Evolutionary conservation across 2,888 invertebrate species (phyloP), one percentile per base, ranked within the genome.

Genomic region (Apamea monoglypha): DNA sequence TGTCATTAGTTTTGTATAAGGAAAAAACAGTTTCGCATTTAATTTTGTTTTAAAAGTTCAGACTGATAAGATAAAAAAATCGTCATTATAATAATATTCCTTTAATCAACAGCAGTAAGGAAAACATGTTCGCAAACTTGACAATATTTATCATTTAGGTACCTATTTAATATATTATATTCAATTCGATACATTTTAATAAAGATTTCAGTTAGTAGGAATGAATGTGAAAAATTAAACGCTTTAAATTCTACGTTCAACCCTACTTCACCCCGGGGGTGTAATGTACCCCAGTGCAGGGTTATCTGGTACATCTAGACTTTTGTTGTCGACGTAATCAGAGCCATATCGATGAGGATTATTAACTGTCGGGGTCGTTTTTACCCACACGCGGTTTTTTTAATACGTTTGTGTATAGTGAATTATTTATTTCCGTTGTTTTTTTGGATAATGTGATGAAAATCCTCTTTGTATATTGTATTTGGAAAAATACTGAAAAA

Each of bases 271-370:
- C 92, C 93, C 91, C 81, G 91, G 91, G 95, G 95, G 94, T 94
- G 94, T 93, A 95, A 93, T 91, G 87, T 89, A 92, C 92, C 94
- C 92, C 91, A 91, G 89, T 86, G 84, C 87, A 87, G 95, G 95
- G 95, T 96, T 96, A 96, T 96, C 96, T 88, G 91, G 83, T 80
- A 90, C 92, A 96, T 96, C 96, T 96, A 95, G 95, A 94, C 94
- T 95, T 93, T 93, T 93, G 93, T 94, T 92, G 90, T 91, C 88
- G 90, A 90, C 92, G 94, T 94, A 95, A 96, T 95, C 94, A 95
- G 92, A 88, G 87, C 90, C 89, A 88, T 89, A 90, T 92, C 93
- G 89, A 89, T 87, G 89, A 91, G 89, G 90, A 92, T 93, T 93
- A 92, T 90, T 89, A 89, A 83, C 87, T 81, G 82, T 82, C 84